Evolutionary conservation across 2,888 invertebrate species (phyloP).

Genomic region (Dermolepida albohirtum): DNA sequence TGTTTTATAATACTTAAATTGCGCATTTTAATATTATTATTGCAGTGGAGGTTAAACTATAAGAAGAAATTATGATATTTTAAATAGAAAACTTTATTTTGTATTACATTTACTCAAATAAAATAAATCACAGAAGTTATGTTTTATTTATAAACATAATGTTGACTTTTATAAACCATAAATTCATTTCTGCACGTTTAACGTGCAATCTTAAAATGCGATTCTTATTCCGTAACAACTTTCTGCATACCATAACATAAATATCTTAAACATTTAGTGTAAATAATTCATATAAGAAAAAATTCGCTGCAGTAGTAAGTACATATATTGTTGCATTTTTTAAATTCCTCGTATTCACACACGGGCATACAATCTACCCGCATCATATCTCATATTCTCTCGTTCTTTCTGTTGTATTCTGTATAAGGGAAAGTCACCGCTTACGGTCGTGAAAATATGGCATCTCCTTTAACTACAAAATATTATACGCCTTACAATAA

Average conservation of each 20-base stretch:
- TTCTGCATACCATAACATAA: constrained; percentile 13
- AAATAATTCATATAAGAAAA: constrained; percentile 14
- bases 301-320: neutral
- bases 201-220: neutral
- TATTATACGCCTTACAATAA: constrained; percentile 29
- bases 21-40: too few species aligned
- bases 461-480: constrained; percentile 17
- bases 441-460: constrained; percentile 23
- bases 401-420: constrained; percentile 14
- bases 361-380: constrained; percentile 1
- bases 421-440: constrained; percentile 24
- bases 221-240: constrained; percentile 3
- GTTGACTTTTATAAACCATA: constrained; percentile 5
- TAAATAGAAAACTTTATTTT: too few species aligned
- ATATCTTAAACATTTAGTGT: constrained; percentile 16
- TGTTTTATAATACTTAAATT: too few species aligned
- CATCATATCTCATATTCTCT: constrained; percentile 20
- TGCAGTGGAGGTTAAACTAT: too few species aligned
- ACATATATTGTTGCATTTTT: constrained; percentile 20
- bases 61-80: too few species aligned
- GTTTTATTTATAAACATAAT: too few species aligned
- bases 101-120: too few species aligned
- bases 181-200: constrained; percentile 4
- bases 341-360: constrained; percentile 12
- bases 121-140: too few species aligned